Conservation (phyloP, 2,888 invertebrate species). For the Stenodema calcarata region DNA sequence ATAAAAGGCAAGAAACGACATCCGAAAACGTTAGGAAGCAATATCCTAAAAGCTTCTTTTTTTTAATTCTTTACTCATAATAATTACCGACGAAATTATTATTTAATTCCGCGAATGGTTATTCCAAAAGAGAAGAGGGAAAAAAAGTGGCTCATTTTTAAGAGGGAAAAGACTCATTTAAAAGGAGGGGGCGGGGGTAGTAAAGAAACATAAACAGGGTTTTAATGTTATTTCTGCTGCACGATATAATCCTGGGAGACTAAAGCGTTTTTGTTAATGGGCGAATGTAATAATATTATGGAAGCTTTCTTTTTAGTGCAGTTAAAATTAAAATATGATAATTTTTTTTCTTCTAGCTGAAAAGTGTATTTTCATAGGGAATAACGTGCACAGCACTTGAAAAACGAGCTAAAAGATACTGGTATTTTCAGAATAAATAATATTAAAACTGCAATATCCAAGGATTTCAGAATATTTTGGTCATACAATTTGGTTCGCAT, state of each 20-base stretch:
- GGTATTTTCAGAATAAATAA: too few species aligned
- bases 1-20: slow-evolving; percentile 17
- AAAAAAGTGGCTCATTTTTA: background rate
- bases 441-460: too few species aligned
- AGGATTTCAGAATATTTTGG: too few species aligned
- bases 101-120: slow-evolving; percentile 20
- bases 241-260: background rate
- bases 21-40: slow-evolving; percentile 24
- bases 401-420: too few species aligned
- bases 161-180: background rate
- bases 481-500: too few species aligned
- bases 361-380: too few species aligned
- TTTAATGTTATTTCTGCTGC: background rate
- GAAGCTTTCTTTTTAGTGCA: background rate
- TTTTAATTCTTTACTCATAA: background rate
- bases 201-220: background rate
- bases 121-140: background rate
- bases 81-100: slow-evolving; percentile 28
- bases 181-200: background rate
- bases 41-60: slow-evolving; percentile 33
- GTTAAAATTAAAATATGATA: background rate
- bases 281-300: background rate
- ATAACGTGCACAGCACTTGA: too few species aligned
- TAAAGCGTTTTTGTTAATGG: background rate
- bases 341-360: background rate